A percentile compares a stretch with the other conserved stretches of the same genome.
These are phyloP conservation scores for Diadophis punctatus DNA, from an alignment of 2,113 vertebrate genomes.

Conservation along the genomic window DNA sequence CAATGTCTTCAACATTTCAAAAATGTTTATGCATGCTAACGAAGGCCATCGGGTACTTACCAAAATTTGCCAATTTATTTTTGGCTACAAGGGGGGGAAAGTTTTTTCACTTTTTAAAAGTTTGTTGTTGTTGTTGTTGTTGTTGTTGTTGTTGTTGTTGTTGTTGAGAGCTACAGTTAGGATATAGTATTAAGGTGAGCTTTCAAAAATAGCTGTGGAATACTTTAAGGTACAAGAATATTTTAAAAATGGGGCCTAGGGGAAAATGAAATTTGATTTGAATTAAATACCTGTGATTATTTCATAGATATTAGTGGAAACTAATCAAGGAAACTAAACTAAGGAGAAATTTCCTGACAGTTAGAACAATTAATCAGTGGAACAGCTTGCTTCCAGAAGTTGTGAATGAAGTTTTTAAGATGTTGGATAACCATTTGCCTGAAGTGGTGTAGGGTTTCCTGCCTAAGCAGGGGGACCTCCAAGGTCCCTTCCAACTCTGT, in stretches of 20 bases:
- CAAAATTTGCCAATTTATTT: neutral
- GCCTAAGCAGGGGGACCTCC: too few relatives aligned
- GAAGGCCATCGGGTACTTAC: neutral
- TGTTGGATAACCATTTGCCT: too few relatives aligned
- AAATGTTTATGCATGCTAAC: neutral
- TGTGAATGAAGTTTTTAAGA: too few relatives aligned
- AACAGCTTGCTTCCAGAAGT: too few relatives aligned
- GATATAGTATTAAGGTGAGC: neutral
- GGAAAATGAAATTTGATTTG: neutral
- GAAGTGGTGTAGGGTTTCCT: too few relatives aligned
- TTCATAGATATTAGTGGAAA: neutral
- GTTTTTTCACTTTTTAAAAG: neutral
- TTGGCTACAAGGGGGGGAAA: too few relatives aligned
- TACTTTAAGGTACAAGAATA: neutral
- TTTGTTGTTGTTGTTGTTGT: neutral
- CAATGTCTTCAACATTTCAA: neutral
- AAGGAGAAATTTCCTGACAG: too few relatives aligned
- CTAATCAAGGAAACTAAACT: too few relatives aligned
- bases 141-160: neutral
- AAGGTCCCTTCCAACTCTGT: too few relatives aligned
- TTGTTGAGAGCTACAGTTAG: neutral
- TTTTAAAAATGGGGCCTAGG: neutral
- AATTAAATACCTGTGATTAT: neutral
- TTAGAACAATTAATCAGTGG: too few relatives aligned
- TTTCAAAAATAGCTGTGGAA: neutral